Conservation (phyloP, 2,797 vertebrate species). For the Monodelphis domestica region DNA sequence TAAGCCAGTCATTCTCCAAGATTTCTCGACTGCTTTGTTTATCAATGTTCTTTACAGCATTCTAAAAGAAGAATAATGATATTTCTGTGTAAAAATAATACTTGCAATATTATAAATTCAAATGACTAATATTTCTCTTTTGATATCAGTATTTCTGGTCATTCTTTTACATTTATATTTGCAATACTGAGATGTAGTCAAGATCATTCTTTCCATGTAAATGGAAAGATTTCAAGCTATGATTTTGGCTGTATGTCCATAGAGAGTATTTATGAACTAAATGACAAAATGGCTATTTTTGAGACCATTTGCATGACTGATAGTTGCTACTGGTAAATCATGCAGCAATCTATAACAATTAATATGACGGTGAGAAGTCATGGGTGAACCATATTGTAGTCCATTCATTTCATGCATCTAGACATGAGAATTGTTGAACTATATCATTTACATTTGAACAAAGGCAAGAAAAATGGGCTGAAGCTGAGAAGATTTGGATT, state of each 20-base stretch:
- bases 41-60: slow-evolving; percentile 83
- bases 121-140: neutral
- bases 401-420: slow-evolving; percentile 15
- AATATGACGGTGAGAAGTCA: neutral
- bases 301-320: neutral
- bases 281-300: neutral
- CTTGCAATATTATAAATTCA: neutral
- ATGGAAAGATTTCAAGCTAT: neutral
- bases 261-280: neutral
- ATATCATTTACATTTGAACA: slow-evolving; percentile 26
- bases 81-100: slow-evolving; percentile 6
- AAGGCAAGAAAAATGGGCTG: slow-evolving; percentile 18
- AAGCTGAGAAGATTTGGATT: neutral
- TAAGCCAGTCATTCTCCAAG: slow-evolving; percentile 87
- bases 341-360: neutral
- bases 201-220: slow-evolving; percentile 11
- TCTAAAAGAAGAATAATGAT: slow-evolving; percentile 81
- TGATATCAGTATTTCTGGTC: neutral
- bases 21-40: slow-evolving; percentile 80
- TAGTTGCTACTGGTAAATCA: neutral
- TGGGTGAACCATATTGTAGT: slow-evolving; percentile 2
- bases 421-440: neutral
- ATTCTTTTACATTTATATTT: slow-evolving; percentile 45
- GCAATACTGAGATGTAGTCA: neutral
- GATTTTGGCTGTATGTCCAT: neutral